Base-by-base conservation (phyloP, 1,140 invertebrate species). In the Calephelis virginiensis region DNA sequence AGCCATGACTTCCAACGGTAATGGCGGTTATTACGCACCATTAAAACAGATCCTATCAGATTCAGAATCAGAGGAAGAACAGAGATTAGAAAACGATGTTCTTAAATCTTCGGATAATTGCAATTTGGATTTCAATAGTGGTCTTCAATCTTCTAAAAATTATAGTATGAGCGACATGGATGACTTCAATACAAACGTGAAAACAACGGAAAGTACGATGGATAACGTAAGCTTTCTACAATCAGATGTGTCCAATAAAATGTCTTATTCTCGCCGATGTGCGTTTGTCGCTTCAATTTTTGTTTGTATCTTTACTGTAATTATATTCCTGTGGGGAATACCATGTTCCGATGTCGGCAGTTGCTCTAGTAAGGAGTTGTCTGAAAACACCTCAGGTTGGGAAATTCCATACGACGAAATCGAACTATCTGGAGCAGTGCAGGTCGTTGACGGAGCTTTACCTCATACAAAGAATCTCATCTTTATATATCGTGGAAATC, bases 281-380 rank as follows among this genome's bases (percentile, higher is more conserved):
- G 94, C 93, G 45, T 95, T 96, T 70, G 83, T 95, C 11, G 85
- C 92, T 10, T 96, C 95, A 8, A 93, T 96, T 67, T 74, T 96
- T 37, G 79, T 95, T 12, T 96, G 95, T 74, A 81, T 95, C 37
- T 86, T 95, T 56, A 95, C 94, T 10, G 93, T 96, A 14, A 74
- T 95, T 10, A 92, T 94, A 71, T 96, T 96, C 81, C 83, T 96
- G 3, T 96, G 95, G 94, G 91, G 94, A 11, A 83, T 96, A 69
- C 96, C 96, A 1, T 96, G 95, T 76, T 92, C 93, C 0, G 93
- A 95, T 68, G 91, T 92, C 5, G 93, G 93, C 5, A 92, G 93
- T 49, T 96, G 95, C 70, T 90, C 93, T 40, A 85, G 85, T 64
- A 85, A 80, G 2, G 81, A 89, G 0, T 84, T 89, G 88, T 82